Conservation (phyloP, 2,888 invertebrate genomes). For the Dendrolimus pini region DNA sequence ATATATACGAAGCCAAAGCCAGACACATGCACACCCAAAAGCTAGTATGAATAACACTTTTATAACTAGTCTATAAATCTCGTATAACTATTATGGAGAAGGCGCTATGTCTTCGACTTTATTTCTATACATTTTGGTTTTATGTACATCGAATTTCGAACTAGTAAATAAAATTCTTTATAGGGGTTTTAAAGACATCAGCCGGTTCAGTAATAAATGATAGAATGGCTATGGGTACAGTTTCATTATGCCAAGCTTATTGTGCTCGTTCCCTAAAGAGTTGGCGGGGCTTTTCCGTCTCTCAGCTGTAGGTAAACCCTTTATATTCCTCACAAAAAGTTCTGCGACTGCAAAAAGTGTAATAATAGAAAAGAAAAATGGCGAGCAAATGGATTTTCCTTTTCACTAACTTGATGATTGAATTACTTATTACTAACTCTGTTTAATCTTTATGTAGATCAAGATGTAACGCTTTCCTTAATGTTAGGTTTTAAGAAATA, state of each 20-base stretch:
- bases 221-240: conserved; percentile 38
- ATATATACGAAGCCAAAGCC: too few species aligned
- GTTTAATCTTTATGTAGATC: too few species aligned
- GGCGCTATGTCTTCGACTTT: too few species aligned
- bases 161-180: neutral
- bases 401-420: conserved; percentile 23
- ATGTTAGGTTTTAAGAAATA: too few species aligned
- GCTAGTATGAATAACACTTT: too few species aligned
- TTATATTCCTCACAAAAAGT: conserved; percentile 43
- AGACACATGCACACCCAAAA: too few species aligned
- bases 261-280: conserved; percentile 42
- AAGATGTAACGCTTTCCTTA: too few species aligned
- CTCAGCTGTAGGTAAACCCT: conserved; percentile 37
- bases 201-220: conserved; percentile 38
- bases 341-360: conserved; percentile 34
- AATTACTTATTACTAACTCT: conserved; percentile 15
- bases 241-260: conserved; percentile 50
- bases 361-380: conserved; percentile 34
- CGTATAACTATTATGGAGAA: too few species aligned
- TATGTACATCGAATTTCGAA: too few species aligned
- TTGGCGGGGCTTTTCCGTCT: conserved; percentile 31
- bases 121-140: too few species aligned
- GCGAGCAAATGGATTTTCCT: conserved; percentile 37
- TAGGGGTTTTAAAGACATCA: conserved; percentile 18
- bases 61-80: too few species aligned